Base-by-base conservation (phyloP, 2,113 vertebrate genomes). In the Psephotus haematonotus region DNA sequence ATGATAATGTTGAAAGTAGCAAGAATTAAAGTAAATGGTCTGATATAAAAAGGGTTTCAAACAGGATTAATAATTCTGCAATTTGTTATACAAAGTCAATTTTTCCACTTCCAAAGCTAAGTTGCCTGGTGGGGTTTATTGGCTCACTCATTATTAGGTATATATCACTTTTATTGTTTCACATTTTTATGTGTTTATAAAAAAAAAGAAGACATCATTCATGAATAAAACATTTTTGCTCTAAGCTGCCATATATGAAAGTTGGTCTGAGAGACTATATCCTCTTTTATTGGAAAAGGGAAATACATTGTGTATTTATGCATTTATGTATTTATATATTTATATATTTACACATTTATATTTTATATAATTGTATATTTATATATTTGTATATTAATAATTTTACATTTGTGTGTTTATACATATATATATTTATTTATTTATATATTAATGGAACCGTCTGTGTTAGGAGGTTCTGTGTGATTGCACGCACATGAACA, bases 151-250 rank as follows among this genome's bases (percentile, higher is more conserved):
- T 98, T 98, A 98, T 97, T 98, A 97, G 97, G 94, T 97, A 97
- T 98, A 97, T 97, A 97, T 98, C 97, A 98, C 90, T 97, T 98
- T 97, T 97, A 98, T 98, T 98, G 94, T 98, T 98, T 97, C 96
- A 97, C 93, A 97, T 97, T 98, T 97, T 98, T 98, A 97, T 96
- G 96, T 97, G 97, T 98, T 98, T 98, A 98, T 97, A 95, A 69
- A 50, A 70, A 55, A 69, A 33, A 33, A 74, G 47, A 79, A 71
- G 31, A 82, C 71, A 97, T 97, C 27, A 97, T 86, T 96, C 68
- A 97, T 98, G 97, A 98, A 98, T 98, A 98, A 98, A 98, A 97
- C 91, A 98, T 98, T 97, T 97, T 97, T 94, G 92, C 96, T 97
- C 27, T 87, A 97, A 97, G 97, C 96, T 97, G 75, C 88, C 90